Conservation (phyloP, 1,140 invertebrate species). For the Conopomorpha cramerella region DNA sequence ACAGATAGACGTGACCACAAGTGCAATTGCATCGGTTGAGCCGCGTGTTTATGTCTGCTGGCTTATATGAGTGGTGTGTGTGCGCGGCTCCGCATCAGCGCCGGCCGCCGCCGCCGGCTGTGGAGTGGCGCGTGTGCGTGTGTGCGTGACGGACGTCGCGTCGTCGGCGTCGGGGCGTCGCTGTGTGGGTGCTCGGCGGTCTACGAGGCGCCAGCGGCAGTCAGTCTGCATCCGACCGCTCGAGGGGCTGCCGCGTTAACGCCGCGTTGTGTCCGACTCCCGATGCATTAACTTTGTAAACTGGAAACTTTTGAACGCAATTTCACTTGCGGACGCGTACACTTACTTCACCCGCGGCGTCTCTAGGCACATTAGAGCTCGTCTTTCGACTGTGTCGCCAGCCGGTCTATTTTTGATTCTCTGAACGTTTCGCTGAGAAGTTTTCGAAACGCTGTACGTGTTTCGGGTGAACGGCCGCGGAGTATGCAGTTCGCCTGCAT, state of each 20-base stretch:
- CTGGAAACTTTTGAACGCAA: slow-evolving; percentile 53
- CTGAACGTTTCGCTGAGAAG: slow-evolving; percentile 46
- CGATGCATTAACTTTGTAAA: slow-evolving; percentile 46
- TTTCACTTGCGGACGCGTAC: slow-evolving; percentile 21
- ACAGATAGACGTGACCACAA: too few species aligned
- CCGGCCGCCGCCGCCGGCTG: slow-evolving; percentile 5
- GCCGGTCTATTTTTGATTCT: slow-evolving; percentile 55
- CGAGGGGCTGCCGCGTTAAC: slow-evolving; percentile 32
- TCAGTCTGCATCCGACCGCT: too few species aligned
- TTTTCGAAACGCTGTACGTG: slow-evolving; percentile 51
- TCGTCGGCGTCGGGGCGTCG: slow-evolving; percentile 14
- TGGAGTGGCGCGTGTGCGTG: slow-evolving; percentile 8
- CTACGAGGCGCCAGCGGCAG: too few species aligned
- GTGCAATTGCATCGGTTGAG: slow-evolving; percentile 33
- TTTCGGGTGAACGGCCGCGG: slow-evolving; percentile 45
- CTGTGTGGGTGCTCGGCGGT: slow-evolving; percentile 1
- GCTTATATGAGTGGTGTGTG: slow-evolving; percentile 24
- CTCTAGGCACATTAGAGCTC: too few species aligned
- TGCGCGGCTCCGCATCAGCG: slow-evolving; percentile 8
- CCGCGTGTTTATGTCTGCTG: slow-evolving; percentile 46
- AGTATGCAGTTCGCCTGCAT: slow-evolving; percentile 39
- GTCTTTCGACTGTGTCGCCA: neutral
- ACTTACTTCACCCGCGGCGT: too few species aligned
- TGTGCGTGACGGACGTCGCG: slow-evolving; percentile 34
- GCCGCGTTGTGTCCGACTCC: slow-evolving; percentile 32